Conservation (phyloP, 2,888 invertebrate species). For the Hydrotaea cyrtoneurina region DNA sequence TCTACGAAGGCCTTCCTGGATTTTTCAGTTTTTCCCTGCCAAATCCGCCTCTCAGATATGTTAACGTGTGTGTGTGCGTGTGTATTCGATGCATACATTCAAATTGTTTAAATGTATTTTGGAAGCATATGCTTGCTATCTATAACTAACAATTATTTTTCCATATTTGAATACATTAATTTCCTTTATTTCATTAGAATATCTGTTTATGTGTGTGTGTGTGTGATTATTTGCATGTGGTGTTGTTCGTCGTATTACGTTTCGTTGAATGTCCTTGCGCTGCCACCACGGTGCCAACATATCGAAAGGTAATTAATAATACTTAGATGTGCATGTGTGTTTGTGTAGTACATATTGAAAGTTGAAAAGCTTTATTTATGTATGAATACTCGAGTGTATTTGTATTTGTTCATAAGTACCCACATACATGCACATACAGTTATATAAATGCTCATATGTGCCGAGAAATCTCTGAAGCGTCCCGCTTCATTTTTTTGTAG, state of each 20-base stretch:
- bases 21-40: no score
- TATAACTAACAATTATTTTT: conserved; percentile 25
- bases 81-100: neutral
- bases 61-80: no score
- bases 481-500: no score
- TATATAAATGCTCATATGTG: neutral
- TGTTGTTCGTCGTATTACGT: conserved; percentile 69
- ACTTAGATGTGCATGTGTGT: conserved; percentile 23
- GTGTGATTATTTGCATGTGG: conserved; percentile 48
- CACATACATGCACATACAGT: no score
- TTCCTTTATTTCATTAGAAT: conserved; percentile 3
- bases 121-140: neutral
- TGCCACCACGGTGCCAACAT: neutral
- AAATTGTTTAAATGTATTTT: neutral
- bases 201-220: conserved; percentile 55
- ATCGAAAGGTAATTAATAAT: conserved; percentile 35
- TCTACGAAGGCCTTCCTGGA: no score
- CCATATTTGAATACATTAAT: conserved; percentile 39
- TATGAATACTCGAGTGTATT: neutral
- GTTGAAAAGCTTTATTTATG: conserved; percentile 26
- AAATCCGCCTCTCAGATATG: no score
- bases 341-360: conserved; percentile 4
- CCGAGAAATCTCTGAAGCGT: neutral
- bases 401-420: neutral
- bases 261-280: conserved; percentile 4